phyloP scores from a whole-genome alignment of 2,797 vertebrate species.

The Acanthurus leucopareius region DNA sequence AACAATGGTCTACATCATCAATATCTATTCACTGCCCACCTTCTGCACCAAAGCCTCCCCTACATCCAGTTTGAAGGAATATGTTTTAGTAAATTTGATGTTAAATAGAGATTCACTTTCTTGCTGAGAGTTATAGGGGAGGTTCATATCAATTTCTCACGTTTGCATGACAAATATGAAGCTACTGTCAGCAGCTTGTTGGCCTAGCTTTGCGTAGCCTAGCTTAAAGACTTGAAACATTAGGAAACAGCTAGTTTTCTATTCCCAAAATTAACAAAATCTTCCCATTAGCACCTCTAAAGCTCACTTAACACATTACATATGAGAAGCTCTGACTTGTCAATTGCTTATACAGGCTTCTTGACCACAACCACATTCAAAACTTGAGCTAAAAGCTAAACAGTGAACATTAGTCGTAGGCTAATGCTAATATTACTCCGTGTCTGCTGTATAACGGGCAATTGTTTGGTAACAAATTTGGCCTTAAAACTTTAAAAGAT shows the following conservation, averaged over 20 bases:
- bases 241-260: not conserved
- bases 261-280: not conserved
- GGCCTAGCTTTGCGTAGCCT: not conserved
- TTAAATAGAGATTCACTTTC: not conserved
- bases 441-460: no score
- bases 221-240: not conserved
- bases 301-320: not conserved
- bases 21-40: slow-evolving; percentile 63
- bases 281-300: not conserved
- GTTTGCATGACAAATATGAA: not conserved
- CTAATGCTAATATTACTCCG: not conserved
- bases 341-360: no score
- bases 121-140: not conserved
- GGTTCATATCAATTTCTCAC: not conserved
- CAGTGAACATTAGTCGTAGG: not conserved
- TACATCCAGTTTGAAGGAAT: slow-evolving; percentile 21
- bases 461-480: no score
- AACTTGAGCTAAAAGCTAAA: not conserved
- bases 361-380: not conserved
- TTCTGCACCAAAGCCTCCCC: slow-evolving; percentile 35
- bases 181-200: not conserved
- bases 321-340: not conserved
- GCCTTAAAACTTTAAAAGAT: no score
- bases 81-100: not conserved
- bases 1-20: slow-evolving; percentile 78